Base-by-base conservation (phyloP, 2,797 vertebrate genomes). In the Crenichthys baileyi region DNA sequence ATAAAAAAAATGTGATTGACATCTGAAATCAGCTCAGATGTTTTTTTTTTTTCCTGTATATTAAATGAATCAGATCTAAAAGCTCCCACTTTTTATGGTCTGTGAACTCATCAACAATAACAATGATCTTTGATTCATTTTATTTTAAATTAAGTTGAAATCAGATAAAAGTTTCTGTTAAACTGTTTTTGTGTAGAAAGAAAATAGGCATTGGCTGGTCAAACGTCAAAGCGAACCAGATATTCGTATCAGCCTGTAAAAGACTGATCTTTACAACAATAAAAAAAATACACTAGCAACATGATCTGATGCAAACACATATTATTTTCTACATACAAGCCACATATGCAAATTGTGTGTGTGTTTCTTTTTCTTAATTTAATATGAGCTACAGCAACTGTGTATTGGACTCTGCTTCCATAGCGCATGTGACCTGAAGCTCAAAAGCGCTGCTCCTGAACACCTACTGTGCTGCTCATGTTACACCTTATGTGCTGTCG, bases 381-480 rank as follows among this genome's bases (percentile, higher is more conserved):
- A 39, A 39, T n/a, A 9, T 71, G 16, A 80, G 46, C 44, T 51
- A 44, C 24, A 55, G 26, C 3, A 15, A 58, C 29, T 65, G 48
- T 60, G 53, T 61, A 55, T 24, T 51, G 36, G 31, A 22, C 50
- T 58, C 7, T 56, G 41, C 65, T 73, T 78, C 51, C 1, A 71
- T 36, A 60, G 53, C 56, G 26, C 24, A 53, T 48, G 78, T 74
- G 67, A 76, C 73, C 79, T 70, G 22, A 2, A 74, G 31, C 65
- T 74, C 51, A 39, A 20, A 16, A 56, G 26, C 36, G 4, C 76
- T 74, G 75, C 36, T 63, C 26, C 71, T 22, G 22, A 74, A 78
- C 75, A 51, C 60, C 76, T 46, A 63, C 74, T 73, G 70, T 60
- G 70, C 61, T 61, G 75, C 70, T 78, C 56, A 53, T 48, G 71